These are phyloP conservation scores for Rachycentron canadum DNA, from an alignment of 2,797 vertebrate species.

Conservation along the genomic window DNA sequence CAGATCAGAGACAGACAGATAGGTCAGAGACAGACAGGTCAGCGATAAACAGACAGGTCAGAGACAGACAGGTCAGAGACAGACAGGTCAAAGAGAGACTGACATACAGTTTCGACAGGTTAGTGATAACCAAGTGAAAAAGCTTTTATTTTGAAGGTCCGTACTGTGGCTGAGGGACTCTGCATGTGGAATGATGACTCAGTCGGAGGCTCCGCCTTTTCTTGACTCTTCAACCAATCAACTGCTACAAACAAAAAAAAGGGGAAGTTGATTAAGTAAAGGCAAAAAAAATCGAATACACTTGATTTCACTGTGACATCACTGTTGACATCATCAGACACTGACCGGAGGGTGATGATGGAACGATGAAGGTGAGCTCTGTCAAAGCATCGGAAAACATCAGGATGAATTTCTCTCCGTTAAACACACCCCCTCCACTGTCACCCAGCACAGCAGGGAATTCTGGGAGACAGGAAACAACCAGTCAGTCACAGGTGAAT, in stretches of 20 bases:
- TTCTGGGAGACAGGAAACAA: constrained; percentile 80
- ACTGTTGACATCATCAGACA: background rate
- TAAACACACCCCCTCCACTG: constrained; percentile 90
- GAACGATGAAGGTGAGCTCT: constrained; percentile 93
- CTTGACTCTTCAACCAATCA: constrained; percentile 17
- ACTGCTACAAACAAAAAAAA: constrained; percentile 12
- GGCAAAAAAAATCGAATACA: background rate
- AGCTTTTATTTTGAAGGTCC: constrained; percentile 31
- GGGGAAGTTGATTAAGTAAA: background rate
- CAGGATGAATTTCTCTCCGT: constrained; percentile 90
- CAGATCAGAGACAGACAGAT: no score
- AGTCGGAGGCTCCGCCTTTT: background rate
- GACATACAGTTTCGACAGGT: no score
- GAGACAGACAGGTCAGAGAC: no score
- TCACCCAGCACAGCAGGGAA: constrained; percentile 86
- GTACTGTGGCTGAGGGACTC: constrained; percentile 81
- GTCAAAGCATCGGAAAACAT: constrained; percentile 92
- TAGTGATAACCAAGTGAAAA: background rate
- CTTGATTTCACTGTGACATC: background rate
- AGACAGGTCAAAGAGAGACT: no score
- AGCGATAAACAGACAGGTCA: no score
- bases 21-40: no score
- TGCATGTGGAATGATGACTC: background rate
- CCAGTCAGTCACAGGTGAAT: background rate
- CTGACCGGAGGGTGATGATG: constrained; percentile 70